Evolutionary conservation across 2,113 vertebrate genomes (phyloP).

Genomic region (Channa maculata): DNA sequence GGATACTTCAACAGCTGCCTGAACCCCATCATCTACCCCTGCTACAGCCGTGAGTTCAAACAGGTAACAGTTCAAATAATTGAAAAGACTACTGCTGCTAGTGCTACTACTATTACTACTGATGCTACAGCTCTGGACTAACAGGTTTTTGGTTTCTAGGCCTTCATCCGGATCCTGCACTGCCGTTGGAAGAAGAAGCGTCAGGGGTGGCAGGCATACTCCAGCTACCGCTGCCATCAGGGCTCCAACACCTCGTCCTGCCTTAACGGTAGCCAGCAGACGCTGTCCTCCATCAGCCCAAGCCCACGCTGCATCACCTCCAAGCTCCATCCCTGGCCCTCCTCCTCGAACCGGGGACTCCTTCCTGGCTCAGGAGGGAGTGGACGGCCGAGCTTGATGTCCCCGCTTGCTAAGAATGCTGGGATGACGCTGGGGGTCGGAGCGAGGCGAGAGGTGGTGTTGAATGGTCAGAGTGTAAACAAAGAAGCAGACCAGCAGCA

Average conservation of each 20-base stretch:
- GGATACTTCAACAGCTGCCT: conserved; percentile 79
- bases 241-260: conserved; percentile 63
- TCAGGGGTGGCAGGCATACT: conserved; percentile 61
- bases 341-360: background rate
- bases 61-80: conserved; percentile 48
- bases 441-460: background rate
- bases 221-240: conserved; percentile 61
- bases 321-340: conserved; percentile 22
- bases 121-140: background rate
- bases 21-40: conserved; percentile 77
- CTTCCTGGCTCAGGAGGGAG: background rate
- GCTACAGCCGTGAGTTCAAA: conserved; percentile 76
- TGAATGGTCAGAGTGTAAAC: background rate
- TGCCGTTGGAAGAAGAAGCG: conserved; percentile 65
- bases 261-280: conserved; percentile 68
- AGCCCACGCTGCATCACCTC: conserved; percentile 47
- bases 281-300: conserved; percentile 54
- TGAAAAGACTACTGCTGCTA: too few species aligned
- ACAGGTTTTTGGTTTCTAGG: conserved; percentile 31
- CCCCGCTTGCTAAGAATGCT: background rate
- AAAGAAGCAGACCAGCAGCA: background rate
- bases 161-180: conserved; percentile 72
- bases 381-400: background rate
- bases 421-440: background rate
- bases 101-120: background rate